Evolutionary conservation across 2,888 invertebrate species (phyloP).

Genomic region (Philopedon plagiatum): DNA sequence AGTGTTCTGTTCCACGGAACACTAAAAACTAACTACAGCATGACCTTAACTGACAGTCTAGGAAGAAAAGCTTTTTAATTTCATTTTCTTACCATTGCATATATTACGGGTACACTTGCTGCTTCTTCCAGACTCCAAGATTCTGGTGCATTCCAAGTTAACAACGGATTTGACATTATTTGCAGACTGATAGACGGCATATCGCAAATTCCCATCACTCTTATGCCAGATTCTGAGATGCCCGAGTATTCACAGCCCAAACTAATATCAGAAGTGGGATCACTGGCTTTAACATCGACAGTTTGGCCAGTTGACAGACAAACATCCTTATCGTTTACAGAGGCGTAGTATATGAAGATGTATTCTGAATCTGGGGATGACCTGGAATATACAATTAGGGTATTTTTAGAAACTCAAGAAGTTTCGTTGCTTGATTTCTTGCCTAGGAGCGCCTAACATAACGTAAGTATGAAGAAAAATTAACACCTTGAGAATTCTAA

Average conservation of each 20-base stretch:
- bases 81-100: slow-evolving; percentile 69
- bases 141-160: slow-evolving; percentile 71
- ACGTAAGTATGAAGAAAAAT: too few species aligned
- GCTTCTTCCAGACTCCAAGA: slow-evolving; percentile 77
- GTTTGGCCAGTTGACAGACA: slow-evolving; percentile 96
- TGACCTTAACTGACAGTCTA: too few species aligned
- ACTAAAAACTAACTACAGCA: too few species aligned
- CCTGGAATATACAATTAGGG: too few species aligned
- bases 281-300: slow-evolving; percentile 92
- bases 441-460: too few species aligned
- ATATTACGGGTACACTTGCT: slow-evolving; percentile 77
- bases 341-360: slow-evolving; percentile 80
- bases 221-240: slow-evolving; percentile 59
- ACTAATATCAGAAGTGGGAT: slow-evolving; percentile 86
- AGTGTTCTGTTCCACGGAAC: too few species aligned
- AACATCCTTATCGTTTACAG: slow-evolving; percentile 95
- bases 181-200: slow-evolving; percentile 61
- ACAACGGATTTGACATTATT: slow-evolving; percentile 68
- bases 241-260: slow-evolving; percentile 89
- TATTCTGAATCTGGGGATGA: slow-evolving; percentile 26
- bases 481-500: too few species aligned
- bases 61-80: not conserved
- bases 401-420: too few species aligned
- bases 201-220: slow-evolving; percentile 72
- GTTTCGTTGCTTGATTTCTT: too few species aligned